A percentile compares a stretch with the other conserved stretches of the same genome.
Evolutionary conservation across 2,113 vertebrate genomes (phyloP).

Genomic region (Crypturellus undulatus): DNA sequence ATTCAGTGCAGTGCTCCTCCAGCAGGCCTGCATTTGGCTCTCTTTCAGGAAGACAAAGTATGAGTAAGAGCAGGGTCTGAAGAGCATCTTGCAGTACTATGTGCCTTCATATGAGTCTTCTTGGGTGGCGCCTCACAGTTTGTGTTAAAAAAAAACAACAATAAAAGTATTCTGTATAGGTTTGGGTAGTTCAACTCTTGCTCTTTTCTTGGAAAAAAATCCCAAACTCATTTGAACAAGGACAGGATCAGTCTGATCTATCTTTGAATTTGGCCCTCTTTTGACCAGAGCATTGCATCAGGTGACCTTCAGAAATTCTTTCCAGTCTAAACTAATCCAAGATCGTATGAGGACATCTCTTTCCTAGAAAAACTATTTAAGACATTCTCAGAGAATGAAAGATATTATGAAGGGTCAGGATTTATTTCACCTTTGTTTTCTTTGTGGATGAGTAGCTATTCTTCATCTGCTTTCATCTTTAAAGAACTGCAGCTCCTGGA

Average conservation of each 20-base stretch:
- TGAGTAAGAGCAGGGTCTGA: background rate
- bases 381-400: background rate
- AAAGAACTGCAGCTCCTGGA: background rate
- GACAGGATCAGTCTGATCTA: background rate
- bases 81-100: background rate
- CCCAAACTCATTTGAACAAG: background rate
- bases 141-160: background rate
- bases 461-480: background rate
- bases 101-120: background rate
- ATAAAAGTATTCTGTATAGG: background rate
- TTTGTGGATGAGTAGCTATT: background rate
- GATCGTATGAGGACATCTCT: background rate
- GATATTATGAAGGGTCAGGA: background rate
- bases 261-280: background rate
- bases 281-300: background rate
- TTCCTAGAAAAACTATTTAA: background rate
- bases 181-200: background rate
- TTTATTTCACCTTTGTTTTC: background rate
- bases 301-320: background rate
- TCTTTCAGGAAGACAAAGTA: background rate
- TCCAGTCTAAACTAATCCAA: background rate
- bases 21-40: background rate
- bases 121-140: background rate
- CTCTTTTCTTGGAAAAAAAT: background rate
- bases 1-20: background rate